A percentile compares a stretch with the other conserved stretches of the same genome.
phyloP scores from a whole-genome alignment of 2,888 invertebrate species.

The Selenia dentaria region DNA sequence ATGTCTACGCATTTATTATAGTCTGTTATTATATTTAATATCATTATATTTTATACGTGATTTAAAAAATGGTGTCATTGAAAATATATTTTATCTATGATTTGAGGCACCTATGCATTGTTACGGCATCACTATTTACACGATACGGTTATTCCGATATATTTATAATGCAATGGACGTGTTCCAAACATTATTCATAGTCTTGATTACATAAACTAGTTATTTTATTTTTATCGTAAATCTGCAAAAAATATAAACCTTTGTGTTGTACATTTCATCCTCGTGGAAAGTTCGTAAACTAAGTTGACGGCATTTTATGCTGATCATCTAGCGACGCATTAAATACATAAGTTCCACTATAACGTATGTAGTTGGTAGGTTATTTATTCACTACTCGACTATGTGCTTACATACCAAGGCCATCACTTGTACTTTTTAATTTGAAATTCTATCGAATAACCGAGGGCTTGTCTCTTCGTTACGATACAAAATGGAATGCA shows the following conservation, averaged over 20 bases:
- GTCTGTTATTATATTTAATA: constrained; percentile 48
- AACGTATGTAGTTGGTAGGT: constrained; percentile 51
- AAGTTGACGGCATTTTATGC: constrained; percentile 70
- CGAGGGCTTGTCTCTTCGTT: constrained; percentile 45
- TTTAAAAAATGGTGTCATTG: constrained; percentile 56
- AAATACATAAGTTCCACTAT: constrained; percentile 51
- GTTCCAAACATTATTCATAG: constrained; percentile 56
- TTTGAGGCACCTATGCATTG: constrained; percentile 75
- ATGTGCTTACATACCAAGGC: constrained; percentile 69
- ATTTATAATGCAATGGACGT: constrained; percentile 68
- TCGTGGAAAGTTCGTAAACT: constrained; percentile 59
- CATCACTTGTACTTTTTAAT: constrained; percentile 76
- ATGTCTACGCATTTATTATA: constrained; percentile 36
- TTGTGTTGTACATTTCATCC: constrained; percentile 64
- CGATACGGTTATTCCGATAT: constrained; percentile 55
- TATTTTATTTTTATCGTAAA: constrained; percentile 62
- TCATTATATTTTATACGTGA: constrained; percentile 36
- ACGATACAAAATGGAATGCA: constrained; percentile 67
- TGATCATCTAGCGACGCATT: constrained; percentile 64
- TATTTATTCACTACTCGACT: constrained; percentile 48
- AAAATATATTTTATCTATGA: constrained; percentile 72
- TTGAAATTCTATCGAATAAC: constrained; percentile 54
- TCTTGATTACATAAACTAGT: constrained; percentile 60
- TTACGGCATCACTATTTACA: constrained; percentile 56
- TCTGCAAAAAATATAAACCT: constrained; percentile 79